phyloP scores from a whole-genome alignment of 2,113 vertebrate species.

The Pampusana beccarii region DNA sequence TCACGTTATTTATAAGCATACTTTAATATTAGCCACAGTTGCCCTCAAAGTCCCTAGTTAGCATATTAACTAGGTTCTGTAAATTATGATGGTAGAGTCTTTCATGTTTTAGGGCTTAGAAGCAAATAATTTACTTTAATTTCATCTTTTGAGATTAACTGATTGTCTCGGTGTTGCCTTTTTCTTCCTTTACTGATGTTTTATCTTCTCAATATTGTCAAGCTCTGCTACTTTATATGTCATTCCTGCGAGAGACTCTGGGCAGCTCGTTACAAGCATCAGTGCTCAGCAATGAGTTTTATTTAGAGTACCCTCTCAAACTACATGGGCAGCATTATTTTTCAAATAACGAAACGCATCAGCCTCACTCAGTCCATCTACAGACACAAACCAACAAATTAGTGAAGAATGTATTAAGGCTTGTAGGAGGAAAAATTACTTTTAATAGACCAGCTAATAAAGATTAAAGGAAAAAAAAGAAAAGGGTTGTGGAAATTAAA shows the following conservation, averaged over 20 bases:
- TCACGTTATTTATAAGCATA: neutral
- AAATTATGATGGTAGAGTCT: neutral
- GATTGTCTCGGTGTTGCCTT: neutral
- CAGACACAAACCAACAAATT: neutral
- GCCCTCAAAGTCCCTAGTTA: neutral
- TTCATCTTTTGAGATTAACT: neutral
- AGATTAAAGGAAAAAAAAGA: too few relatives aligned
- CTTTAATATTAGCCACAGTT: neutral
- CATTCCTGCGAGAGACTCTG: neutral
- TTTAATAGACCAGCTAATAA: neutral
- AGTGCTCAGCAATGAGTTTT: neutral
- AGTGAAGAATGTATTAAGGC: neutral
- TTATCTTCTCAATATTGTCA: neutral
- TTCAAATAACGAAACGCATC: neutral
- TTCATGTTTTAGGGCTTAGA: neutral
- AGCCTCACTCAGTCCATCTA: neutral
- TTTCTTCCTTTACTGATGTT: neutral
- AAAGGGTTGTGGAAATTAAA: neutral
- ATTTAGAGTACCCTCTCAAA: neutral
- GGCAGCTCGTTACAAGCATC: neutral
- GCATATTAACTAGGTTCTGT: neutral
- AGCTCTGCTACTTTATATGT: neutral
- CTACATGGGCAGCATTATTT: neutral
- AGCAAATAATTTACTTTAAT: neutral
- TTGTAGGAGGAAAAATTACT: neutral